phyloP scores from a whole-genome alignment of 2,113 vertebrate species.

The Brachyhypopomus occidentalis region DNA sequence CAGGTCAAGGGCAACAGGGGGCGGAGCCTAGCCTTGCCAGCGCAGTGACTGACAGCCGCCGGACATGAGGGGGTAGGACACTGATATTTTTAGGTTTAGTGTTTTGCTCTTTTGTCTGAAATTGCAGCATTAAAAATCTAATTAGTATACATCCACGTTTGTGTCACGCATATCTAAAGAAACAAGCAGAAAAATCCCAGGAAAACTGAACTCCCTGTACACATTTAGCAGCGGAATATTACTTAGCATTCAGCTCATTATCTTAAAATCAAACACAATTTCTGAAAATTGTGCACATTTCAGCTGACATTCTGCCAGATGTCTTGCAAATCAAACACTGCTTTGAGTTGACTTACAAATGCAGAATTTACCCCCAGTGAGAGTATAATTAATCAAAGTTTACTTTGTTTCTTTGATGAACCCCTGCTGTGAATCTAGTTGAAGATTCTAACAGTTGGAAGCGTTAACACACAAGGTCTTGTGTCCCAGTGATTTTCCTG shows the following conservation, averaged over 20 bases:
- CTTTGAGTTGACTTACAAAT: conserved; percentile 20
- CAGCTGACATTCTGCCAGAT: conserved; percentile 11
- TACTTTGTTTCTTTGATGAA: conserved; percentile 21
- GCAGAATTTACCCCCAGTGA: background rate
- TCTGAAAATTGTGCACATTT: conserved; percentile 13
- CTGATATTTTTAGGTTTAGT: background rate
- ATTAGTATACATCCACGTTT: background rate
- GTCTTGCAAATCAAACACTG: background rate
- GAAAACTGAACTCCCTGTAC: background rate
- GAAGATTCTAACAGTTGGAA: conserved; percentile 28
- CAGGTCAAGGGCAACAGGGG: background rate
- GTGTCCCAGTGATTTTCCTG: conserved; percentile 57
- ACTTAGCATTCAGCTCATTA: conserved; percentile 16
- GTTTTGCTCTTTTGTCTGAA: conserved; percentile 7
- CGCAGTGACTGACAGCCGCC: background rate
- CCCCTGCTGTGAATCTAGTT: conserved; percentile 48
- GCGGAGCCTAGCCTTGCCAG: background rate
- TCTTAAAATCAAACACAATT: conserved; percentile 19
- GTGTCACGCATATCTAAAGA: background rate
- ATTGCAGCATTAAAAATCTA: background rate
- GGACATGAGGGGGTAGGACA: background rate
- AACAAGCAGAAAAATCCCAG: background rate
- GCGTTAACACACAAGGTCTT: conserved; percentile 17
- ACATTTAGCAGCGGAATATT: background rate
- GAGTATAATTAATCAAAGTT: conserved; percentile 20